phyloP scores from a whole-genome alignment of 1,140 invertebrate species.

The Anoplolepis gracilipes region DNA sequence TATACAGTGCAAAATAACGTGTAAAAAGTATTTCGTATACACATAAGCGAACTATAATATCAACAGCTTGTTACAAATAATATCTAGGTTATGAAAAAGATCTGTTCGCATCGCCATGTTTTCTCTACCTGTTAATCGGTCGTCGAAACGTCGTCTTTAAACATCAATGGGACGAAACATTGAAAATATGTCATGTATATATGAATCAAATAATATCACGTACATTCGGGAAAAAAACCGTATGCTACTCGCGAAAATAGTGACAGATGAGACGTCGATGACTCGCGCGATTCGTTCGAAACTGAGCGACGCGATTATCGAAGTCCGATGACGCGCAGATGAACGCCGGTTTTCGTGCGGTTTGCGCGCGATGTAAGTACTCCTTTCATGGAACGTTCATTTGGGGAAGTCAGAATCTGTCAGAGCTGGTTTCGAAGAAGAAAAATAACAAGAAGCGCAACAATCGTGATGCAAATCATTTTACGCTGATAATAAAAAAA shows the following conservation, averaged over 20 bases:
- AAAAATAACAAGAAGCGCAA: too few species aligned
- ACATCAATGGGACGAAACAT: background rate
- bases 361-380: too few species aligned
- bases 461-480: too few species aligned
- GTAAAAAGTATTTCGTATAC: background rate
- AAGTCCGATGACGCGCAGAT: background rate
- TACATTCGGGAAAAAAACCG: background rate
- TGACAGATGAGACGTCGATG: background rate
- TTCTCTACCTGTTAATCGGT: constrained; percentile 18
- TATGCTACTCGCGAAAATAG: background rate
- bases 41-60: background rate
- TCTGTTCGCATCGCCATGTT: constrained; percentile 7
- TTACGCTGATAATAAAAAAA: too few species aligned
- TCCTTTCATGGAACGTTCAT: background rate
- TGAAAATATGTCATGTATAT: background rate
- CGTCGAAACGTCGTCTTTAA: background rate
- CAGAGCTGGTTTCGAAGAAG: background rate
- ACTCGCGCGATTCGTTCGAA: constrained; percentile 13
- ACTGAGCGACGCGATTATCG: background rate
- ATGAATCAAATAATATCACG: background rate
- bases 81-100: constrained; percentile 32
- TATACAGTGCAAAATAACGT: background rate
- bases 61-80: background rate
- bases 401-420: background rate
- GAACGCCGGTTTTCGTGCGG: background rate